Percentiles rank a stretch among this genome's conserved stretches.
phyloP scores from a whole-genome alignment of 2,797 vertebrate genomes.

The Tenualosa ilisha region DNA sequence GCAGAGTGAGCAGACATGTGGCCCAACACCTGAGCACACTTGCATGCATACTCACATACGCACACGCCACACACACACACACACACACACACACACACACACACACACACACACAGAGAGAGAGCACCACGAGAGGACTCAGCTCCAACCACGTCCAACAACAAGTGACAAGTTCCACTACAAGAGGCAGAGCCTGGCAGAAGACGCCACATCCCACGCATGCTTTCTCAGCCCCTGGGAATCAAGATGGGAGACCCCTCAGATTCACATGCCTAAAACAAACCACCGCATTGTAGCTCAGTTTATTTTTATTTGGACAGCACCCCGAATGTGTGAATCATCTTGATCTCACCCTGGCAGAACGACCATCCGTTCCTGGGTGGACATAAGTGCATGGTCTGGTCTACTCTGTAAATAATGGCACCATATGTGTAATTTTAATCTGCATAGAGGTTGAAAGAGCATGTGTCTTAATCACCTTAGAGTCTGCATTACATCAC shows the following conservation, averaged over 20 bases:
- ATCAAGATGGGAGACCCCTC: background rate
- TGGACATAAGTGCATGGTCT: background rate
- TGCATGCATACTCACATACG: background rate
- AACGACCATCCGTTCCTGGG: background rate
- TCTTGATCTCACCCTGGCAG: background rate
- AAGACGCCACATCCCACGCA: background rate
- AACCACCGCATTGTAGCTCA: background rate
- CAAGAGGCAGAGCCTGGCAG: background rate
- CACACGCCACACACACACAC: background rate
- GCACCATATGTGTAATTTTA: slow-evolving; percentile 45
- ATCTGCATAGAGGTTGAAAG: slow-evolving; percentile 32
- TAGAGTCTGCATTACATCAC: slow-evolving; percentile 34
- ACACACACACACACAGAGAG: background rate
- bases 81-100: background rate
- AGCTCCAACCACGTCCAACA: background rate
- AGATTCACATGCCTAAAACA: background rate
- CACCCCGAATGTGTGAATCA: background rate
- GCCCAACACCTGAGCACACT: background rate
- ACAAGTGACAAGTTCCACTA: slow-evolving; percentile 17
- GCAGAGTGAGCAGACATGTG: background rate
- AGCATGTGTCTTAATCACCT: slow-evolving; percentile 41
- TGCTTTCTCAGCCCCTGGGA: slow-evolving; percentile 1
- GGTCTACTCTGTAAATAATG: background rate
- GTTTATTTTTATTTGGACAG: slow-evolving; percentile 9
- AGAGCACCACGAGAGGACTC: background rate